A percentile compares a stretch with the other conserved stretches of the same genome.
Evolutionary conservation across 2,113 vertebrate genomes (phyloP).

Genomic region (Cacatua alba): DNA sequence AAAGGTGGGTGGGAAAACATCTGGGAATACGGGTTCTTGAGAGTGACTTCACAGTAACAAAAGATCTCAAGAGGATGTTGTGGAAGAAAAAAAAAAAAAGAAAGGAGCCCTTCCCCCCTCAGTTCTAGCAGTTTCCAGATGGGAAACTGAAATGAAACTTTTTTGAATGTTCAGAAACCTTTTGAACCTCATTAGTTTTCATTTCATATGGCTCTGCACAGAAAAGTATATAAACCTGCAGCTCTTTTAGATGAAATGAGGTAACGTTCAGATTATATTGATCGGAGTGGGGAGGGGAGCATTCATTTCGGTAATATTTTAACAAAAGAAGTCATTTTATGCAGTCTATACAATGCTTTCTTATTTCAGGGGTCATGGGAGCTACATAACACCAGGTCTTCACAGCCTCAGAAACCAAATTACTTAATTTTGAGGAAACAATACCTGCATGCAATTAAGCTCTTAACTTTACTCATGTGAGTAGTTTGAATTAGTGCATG

Average conservation of each 20-base stretch:
- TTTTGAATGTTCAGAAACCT: conserved; percentile 51
- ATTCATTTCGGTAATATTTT: conserved; percentile 26
- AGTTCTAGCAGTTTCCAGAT: conserved; percentile 47
- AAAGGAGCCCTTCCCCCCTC: conserved; percentile 10
- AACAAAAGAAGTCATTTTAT: conserved; percentile 62
- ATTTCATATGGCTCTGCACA: conserved; percentile 52
- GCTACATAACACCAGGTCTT: conserved; percentile 58
- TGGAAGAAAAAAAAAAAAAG: background rate
- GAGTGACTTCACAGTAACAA: background rate
- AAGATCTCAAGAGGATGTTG: conserved; percentile 3
- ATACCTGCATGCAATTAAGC: conserved; percentile 58
- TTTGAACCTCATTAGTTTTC: conserved; percentile 65
- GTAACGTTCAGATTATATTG: conserved; percentile 13
- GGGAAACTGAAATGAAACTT: conserved; percentile 54
- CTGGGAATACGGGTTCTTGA: background rate
- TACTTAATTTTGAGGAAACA: conserved; percentile 62
- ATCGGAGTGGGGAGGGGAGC: background rate
- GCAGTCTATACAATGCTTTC: conserved; percentile 49
- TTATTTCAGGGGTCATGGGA: conserved; percentile 67
- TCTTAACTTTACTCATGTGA: conserved; percentile 59
- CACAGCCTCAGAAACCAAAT: conserved; percentile 42
- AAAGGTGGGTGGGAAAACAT: background rate
- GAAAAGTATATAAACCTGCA: conserved; percentile 49
- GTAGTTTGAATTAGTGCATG: conserved; percentile 15
- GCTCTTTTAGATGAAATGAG: conserved; percentile 48